phyloP scores from a whole-genome alignment of 2,888 invertebrate species.

The Orchesella flavescens region DNA sequence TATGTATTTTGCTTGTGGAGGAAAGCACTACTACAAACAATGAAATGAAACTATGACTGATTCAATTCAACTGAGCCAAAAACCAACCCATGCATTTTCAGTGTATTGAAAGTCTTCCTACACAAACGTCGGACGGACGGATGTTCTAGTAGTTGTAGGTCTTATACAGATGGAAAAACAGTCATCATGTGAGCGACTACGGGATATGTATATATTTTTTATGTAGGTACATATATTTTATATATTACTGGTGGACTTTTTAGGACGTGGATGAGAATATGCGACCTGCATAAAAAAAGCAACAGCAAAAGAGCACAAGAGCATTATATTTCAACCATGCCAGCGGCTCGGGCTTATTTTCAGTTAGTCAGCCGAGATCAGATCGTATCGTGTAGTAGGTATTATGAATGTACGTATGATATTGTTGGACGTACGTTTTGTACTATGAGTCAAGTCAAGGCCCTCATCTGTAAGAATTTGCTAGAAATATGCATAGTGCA shows the following conservation, averaged over 20 bases:
- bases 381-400: neutral
- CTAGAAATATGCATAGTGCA: constrained; percentile 1
- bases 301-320: neutral
- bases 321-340: no score
- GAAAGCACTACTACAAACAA: no score
- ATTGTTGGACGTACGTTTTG: neutral
- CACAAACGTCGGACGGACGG: neutral
- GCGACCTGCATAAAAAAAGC: constrained; percentile 15
- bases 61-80: no score
- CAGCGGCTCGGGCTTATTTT: constrained; percentile 1
- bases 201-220: neutral
- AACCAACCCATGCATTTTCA: neutral
- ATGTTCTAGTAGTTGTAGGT: neutral
- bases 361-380: constrained; percentile 18
- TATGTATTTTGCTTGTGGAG: neutral
- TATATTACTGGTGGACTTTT: neutral
- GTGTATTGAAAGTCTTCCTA: neutral
- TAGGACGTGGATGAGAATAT: constrained; percentile 6
- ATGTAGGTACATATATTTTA: neutral
- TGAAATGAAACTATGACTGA: neutral
- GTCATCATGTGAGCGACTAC: neutral
- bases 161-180: neutral
- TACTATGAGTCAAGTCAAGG: constrained; percentile 29
- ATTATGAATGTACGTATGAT: neutral
- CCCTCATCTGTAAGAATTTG: constrained; percentile 20